Evolutionary conservation across 2,888 invertebrate genomes (phyloP), one percentile per base, ranked within the genome.

Genomic region (Sipha maydis): DNA sequence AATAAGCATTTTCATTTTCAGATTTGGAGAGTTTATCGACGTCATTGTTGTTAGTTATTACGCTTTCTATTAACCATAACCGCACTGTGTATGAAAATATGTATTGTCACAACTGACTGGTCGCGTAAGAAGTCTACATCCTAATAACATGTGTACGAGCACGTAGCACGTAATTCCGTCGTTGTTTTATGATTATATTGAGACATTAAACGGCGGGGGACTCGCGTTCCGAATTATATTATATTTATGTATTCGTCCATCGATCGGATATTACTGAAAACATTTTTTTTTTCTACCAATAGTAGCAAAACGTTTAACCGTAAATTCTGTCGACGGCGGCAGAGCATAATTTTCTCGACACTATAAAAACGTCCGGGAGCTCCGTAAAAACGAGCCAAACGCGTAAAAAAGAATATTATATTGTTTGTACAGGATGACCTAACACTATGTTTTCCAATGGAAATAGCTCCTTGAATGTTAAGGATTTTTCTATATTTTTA

Each of bases 311-410:
- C 48, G 48, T 48, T 11, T 14, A 48, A 69, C 31, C 48, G 25
- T 31, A 76, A 85, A 69, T 78, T 19, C 41, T 5, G 48, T 61
- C 77, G 67, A 19, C 48, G 1, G 11, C 34, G 56, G 17, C 41
- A 48, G 38, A 67, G 71, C 11, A 48, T 71, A 71, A 85, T 85
- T 85, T 79, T 54, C 71, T 79, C 38, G 79, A 79, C 71, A 85
- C 71, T 85, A 48, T 48, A 79, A 79, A 85, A 78, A 67, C 48
- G 69, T 78, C 78, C 85, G 54, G 85, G 78, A 78, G 85, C 54
- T 69, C 78, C 67, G 78, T 85, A 71, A 85, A 85, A 71, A 85
- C 56, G 48, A 41, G 21, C 25, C 31, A 78, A 69, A 77, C 67
- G 9, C 77, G 14, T 48, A 48, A 14, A 48, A 1, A 14, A 2